A percentile compares a stretch with the other conserved stretches of the same genome.
Evolutionary conservation across 2,888 invertebrate species (phyloP).

Genomic region (Lasius platythorax): DNA sequence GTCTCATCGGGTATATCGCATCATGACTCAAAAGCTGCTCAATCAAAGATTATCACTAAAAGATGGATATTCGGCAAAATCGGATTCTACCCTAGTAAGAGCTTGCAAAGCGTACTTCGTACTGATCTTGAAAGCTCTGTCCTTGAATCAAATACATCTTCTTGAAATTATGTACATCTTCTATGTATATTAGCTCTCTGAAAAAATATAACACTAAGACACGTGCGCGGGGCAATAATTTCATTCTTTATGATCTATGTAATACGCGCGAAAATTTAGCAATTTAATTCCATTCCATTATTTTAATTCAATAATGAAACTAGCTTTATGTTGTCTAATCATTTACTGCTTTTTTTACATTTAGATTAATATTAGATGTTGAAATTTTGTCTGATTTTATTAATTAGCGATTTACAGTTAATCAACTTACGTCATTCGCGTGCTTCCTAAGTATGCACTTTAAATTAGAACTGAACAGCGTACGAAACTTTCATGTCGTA

Average conservation of each 20-base stretch:
- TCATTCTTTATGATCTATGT: neutral
- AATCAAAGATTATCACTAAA: slow-evolving; percentile 24
- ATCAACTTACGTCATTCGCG: slow-evolving; percentile 8
- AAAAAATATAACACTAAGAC: neutral
- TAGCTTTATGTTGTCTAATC: neutral
- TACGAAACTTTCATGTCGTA: slow-evolving; percentile 16
- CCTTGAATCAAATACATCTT: neutral
- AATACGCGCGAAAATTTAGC: neutral
- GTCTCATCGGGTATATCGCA: slow-evolving; percentile 34
- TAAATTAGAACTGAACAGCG: neutral
- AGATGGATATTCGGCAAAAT: slow-evolving; percentile 24
- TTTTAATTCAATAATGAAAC: neutral
- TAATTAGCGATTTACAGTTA: slow-evolving; percentile 16
- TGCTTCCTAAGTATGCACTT: neutral
- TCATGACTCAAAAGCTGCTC: slow-evolving; percentile 19
- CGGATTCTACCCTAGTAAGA: neutral
- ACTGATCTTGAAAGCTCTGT: neutral
- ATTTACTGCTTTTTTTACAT: neutral
- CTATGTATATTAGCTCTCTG: neutral
- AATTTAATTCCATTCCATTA: neutral
- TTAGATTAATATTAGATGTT: neutral
- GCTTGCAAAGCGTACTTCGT: neutral
- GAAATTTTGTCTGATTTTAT: neutral
- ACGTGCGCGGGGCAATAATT: neutral
- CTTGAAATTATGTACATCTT: neutral